Conservation (phyloP, 2,888 invertebrate genomes). For the Bugulina stolonifera region DNA sequence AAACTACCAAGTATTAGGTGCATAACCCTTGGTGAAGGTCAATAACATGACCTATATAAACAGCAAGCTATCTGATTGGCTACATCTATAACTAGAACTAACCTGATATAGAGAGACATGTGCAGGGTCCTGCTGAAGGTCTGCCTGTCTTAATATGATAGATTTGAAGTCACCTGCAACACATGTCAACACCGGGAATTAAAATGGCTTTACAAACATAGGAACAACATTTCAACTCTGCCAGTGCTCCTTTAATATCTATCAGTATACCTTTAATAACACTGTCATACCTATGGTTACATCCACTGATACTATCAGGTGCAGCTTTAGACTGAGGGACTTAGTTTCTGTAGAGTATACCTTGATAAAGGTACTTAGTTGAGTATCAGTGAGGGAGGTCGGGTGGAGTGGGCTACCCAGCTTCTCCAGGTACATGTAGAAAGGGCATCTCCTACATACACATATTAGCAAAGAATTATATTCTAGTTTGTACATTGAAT, state of each 20-base stretch:
- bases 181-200: too few relatives aligned
- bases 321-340: neutral
- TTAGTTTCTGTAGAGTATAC: neutral
- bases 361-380: neutral
- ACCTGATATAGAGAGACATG: neutral
- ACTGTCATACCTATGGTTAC: slow-evolving; percentile 9
- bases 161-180: neutral
- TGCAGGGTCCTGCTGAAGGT: neutral
- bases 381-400: neutral
- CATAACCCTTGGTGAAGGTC: too few relatives aligned
- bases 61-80: too few relatives aligned
- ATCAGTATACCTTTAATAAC: too few relatives aligned
- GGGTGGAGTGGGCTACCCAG: neutral
- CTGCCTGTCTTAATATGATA: neutral
- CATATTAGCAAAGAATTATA: too few relatives aligned
- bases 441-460: slow-evolving; percentile 15
- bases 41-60: too few relatives aligned
- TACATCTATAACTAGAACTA: too few relatives aligned
- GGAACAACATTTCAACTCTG: too few relatives aligned
- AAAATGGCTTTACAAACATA: too few relatives aligned
- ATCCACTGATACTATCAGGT: neutral
- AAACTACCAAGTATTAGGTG: too few relatives aligned
- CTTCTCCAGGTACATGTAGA: neutral
- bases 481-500: too few relatives aligned
- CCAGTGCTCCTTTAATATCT: too few relatives aligned